These are phyloP conservation scores for Adelosebastes latens DNA, from an alignment of 2,797 vertebrate genomes.

Conservation along the genomic window DNA sequence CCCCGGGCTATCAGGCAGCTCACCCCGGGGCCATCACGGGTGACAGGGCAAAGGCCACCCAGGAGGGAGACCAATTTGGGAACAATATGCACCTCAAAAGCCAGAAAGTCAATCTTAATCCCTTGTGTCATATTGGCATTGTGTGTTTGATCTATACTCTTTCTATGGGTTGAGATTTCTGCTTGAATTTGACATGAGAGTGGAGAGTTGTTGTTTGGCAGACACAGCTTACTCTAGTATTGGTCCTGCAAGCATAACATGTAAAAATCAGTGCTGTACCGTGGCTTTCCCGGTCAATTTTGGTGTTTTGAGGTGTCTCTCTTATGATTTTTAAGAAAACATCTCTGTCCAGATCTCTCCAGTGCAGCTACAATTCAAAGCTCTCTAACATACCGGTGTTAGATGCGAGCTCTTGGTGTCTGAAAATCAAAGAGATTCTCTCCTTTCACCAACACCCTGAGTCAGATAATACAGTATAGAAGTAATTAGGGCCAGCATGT, in stretches of 20 bases:
- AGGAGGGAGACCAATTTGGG: slow-evolving; percentile 1
- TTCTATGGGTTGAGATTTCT: background rate
- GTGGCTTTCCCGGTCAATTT: background rate
- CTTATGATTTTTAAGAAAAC: background rate
- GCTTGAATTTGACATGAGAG: background rate
- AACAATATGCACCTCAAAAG: slow-evolving; percentile 4
- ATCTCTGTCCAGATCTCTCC: background rate
- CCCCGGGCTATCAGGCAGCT: slow-evolving; percentile 40
- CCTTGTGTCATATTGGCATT: background rate
- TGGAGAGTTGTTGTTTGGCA: background rate
- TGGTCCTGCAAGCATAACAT: background rate
- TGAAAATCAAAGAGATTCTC: slow-evolving; percentile 1
- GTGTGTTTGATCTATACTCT: background rate
- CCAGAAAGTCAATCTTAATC: background rate
- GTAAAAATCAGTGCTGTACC: background rate
- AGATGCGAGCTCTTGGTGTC: background rate
- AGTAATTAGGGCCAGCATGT: background rate
- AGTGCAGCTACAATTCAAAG: background rate
- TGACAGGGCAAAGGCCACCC: slow-evolving; percentile 28
- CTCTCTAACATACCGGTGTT: background rate
- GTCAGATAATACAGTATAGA: background rate
- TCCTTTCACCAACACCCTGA: background rate
- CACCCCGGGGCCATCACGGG: slow-evolving; percentile 49
- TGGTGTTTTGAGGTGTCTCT: background rate
- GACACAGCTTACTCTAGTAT: background rate